Percentiles rank a stretch among this genome's conserved stretches.
These are phyloP conservation scores for Pentalonia nigronervosa DNA, from an alignment of 1,140 invertebrate species.

Conservation along the genomic window DNA sequence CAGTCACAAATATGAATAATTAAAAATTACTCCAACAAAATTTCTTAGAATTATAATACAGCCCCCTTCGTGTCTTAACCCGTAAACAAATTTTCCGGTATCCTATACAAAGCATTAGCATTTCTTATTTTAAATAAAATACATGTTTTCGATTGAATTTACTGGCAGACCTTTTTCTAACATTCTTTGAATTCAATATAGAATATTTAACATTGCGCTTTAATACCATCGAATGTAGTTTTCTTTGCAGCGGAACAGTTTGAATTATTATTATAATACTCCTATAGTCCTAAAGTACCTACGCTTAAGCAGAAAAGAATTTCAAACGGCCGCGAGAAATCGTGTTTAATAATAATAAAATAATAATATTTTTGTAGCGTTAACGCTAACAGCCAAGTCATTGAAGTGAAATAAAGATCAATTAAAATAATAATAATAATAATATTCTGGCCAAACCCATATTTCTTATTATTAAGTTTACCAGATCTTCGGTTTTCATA, in stretches of 20 bases:
- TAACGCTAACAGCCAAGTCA: background rate
- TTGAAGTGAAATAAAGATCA: background rate
- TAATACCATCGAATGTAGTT: background rate
- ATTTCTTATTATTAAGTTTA: background rate
- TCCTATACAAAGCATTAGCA: background rate
- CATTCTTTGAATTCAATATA: conserved; percentile 23
- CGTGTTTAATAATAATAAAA: background rate
- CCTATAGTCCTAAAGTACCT: background rate
- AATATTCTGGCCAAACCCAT: background rate
- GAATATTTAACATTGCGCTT: conserved; percentile 26
- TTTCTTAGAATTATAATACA: background rate
- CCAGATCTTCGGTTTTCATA: background rate
- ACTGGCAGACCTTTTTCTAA: conserved; percentile 31
- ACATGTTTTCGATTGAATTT: conserved; percentile 4
- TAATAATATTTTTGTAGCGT: background rate
- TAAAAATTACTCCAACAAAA: background rate
- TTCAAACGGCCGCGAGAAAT: background rate
- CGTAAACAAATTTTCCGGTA: background rate
- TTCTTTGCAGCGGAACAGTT: background rate
- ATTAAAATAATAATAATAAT: background rate
- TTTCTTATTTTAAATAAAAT: conserved; percentile 40
- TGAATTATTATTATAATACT: conserved; percentile 4
- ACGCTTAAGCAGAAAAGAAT: background rate
- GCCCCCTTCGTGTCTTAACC: conserved; percentile 14
- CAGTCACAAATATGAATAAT: conserved; percentile 32